These are phyloP conservation scores for Pterostichus niger DNA, from an alignment of 2,888 invertebrate genomes.

Conservation along the genomic window DNA sequence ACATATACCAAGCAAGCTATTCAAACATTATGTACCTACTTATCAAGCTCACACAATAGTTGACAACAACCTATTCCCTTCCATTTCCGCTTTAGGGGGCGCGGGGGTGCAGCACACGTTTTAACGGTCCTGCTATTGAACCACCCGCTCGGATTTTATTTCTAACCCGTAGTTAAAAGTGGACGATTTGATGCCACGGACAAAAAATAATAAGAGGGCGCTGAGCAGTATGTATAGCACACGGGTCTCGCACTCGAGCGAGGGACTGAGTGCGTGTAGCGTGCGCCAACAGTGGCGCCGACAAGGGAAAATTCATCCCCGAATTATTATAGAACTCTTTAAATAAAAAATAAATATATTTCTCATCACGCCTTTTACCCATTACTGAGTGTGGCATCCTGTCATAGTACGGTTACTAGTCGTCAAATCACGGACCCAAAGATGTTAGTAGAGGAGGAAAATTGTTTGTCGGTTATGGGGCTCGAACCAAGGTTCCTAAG, in stretches of 20 bases:
- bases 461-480: too few species aligned
- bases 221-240: neutral
- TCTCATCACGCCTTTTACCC: too few species aligned
- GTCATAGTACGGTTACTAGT: too few species aligned
- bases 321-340: too few species aligned
- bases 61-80: neutral
- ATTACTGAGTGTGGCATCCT: too few species aligned
- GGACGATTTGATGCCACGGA: slow-evolving; percentile 11
- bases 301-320: neutral
- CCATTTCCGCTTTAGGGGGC: neutral
- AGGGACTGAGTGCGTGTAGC: neutral
- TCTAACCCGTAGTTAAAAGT: slow-evolving; percentile 1
- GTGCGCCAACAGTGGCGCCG: neutral
- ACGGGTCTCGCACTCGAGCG: neutral
- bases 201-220: slow-evolving; percentile 44
- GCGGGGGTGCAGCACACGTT: slow-evolving; percentile 3
- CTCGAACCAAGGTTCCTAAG: too few species aligned
- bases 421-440: too few species aligned
- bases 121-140: neutral
- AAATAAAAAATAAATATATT: too few species aligned
- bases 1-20: too few species aligned
- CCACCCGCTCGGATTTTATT: slow-evolving; percentile 3
- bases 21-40: neutral
- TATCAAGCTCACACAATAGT: neutral
- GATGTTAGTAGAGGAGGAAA: too few species aligned